A percentile compares a stretch with the other conserved stretches of the same genome.
These are phyloP conservation scores for Dasyurus viverrinus DNA, from an alignment of 2,113 vertebrate species.

Conservation along the genomic window DNA sequence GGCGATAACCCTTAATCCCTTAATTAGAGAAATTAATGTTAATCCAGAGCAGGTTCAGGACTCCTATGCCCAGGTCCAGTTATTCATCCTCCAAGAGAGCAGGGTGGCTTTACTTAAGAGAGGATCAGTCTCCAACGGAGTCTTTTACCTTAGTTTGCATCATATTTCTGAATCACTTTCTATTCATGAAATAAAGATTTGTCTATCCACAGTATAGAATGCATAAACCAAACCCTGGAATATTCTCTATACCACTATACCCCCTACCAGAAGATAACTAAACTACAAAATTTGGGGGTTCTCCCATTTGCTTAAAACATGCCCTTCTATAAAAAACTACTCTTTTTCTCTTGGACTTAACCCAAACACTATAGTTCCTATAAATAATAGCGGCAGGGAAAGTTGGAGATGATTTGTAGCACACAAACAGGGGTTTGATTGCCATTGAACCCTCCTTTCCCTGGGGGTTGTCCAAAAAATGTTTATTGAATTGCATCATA, in stretches of 20 bases:
- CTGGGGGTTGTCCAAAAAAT: background rate
- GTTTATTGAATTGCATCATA: background rate
- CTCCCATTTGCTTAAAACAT: background rate
- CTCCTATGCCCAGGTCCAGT: background rate
- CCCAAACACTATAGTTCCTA: background rate
- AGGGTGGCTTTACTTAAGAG: background rate
- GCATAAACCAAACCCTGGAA: background rate
- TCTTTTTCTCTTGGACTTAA: background rate
- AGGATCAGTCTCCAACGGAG: background rate
- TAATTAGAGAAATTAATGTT: background rate
- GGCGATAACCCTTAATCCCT: background rate
- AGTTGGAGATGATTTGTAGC: background rate
- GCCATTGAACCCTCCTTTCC: background rate
- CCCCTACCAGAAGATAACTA: background rate
- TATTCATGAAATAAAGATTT: background rate
- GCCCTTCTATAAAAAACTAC: background rate
- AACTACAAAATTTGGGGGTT: background rate
- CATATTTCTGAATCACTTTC: background rate
- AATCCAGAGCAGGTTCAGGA: background rate
- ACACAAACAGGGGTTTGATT: background rate
- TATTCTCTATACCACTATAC: background rate
- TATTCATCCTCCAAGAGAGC: background rate
- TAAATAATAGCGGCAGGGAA: background rate
- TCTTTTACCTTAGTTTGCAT: background rate
- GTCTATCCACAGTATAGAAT: background rate